A percentile compares a stretch with the other conserved stretches of the same genome.
Conservation (phyloP, 2,888 invertebrate genomes). For the Drosophila buzzatii region DNA sequence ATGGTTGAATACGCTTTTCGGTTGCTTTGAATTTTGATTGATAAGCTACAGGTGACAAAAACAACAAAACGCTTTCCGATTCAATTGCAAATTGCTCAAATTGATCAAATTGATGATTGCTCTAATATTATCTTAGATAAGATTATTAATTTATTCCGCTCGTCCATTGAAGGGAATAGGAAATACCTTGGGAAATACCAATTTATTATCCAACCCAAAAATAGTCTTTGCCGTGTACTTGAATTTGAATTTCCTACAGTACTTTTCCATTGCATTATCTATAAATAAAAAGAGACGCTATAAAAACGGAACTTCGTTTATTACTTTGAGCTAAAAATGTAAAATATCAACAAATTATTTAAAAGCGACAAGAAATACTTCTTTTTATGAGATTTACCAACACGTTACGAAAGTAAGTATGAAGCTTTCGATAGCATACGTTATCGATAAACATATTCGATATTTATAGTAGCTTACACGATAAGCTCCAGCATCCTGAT, state of each 20-base stretch:
- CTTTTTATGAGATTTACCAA: background rate
- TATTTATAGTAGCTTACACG: conserved; percentile 84
- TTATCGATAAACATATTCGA: background rate
- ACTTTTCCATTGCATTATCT: conserved; percentile 33
- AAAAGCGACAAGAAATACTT: conserved; percentile 5
- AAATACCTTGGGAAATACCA: background rate
- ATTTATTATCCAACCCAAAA: background rate
- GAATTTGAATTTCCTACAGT: conserved; percentile 9
- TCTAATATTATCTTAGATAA: conserved; percentile 35
- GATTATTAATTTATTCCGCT: conserved; percentile 34
- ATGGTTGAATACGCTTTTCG: conserved; percentile 32
- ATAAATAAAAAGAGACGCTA: background rate
- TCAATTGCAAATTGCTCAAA: conserved; percentile 18
- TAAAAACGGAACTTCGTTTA: conserved; percentile 11
- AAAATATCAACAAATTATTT: conserved; percentile 14
- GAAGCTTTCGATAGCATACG: background rate
- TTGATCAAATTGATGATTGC: conserved; percentile 3
- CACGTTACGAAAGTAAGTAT: background rate
- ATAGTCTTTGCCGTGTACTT: background rate
- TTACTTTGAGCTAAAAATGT: conserved; percentile 10
- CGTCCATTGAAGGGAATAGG: background rate
- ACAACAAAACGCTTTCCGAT: conserved; percentile 34
- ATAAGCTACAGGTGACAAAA: conserved; percentile 40
- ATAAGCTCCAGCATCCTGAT: conserved; percentile 91
- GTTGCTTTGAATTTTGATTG: conserved; percentile 61